Base-by-base conservation (phyloP, 2,888 invertebrate genomes). In the Dynastes tityus region DNA sequence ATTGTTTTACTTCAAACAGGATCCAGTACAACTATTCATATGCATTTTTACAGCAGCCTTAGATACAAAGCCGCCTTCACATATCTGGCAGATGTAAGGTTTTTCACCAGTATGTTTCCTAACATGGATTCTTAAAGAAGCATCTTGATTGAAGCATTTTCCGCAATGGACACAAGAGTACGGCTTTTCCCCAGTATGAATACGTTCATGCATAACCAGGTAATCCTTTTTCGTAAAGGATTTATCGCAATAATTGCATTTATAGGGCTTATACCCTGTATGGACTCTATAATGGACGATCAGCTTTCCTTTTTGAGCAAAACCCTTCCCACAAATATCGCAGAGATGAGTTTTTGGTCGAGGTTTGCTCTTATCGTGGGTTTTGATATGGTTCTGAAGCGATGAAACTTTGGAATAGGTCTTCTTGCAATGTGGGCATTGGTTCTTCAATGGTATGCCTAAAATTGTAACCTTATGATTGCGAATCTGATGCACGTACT, bases 41-140 rank as follows among this genome's bases (percentile, higher is more conserved):
- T 80, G 80, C 22, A 67, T 11, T n/a, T 74, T 80, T 29, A 79
- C 51, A 13, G 79, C 61, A n/a, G 68, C 68, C 45, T 65, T 77
- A 27, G 77, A 77, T 8, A 91, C 91, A 79, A 92, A 93, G 0
- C 91, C 90, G 71, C 90, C 90, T 0, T 89, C 90, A 71, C 92
- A 93, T 11, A 90, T 87, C 6, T 90, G 89, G 80, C 93, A 93
- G 0, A 91, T 88, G 73, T 86, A 88, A 0, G 87, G 88, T 49
- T 84, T 82, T 76, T 87, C 87, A 6, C 87, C 87, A 1, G 87
- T 87, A 74, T 87, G 87, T 8, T 82, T 85, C n/a, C 87, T 77
- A 51, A 84, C 74, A 61, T 87, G 87, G 1, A 87, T 86, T 64
- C 85, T 85, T 27, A 87, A 82, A 9, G 86, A 85, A 11, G 85